These are phyloP conservation scores for Pseudocheirus occidentalis DNA, from an alignment of 2,797 vertebrate genomes.

Conservation along the genomic window DNA sequence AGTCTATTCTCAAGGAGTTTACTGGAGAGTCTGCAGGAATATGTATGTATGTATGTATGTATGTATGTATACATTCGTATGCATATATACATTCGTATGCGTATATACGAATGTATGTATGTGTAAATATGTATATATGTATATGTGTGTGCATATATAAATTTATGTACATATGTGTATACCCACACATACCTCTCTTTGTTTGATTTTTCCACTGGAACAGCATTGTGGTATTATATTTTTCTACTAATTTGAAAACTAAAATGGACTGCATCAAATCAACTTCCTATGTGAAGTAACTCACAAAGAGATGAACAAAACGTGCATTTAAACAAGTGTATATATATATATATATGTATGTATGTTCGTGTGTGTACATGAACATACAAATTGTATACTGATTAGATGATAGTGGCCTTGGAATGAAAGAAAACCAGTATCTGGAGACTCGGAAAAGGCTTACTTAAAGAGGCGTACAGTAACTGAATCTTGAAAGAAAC, in stretches of 20 bases:
- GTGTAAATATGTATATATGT: not conserved
- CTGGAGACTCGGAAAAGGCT: not conserved
- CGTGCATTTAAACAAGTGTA: not conserved
- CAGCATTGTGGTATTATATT: not conserved
- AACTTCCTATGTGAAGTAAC: not conserved
- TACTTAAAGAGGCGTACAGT: not conserved
- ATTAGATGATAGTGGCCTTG: not conserved
- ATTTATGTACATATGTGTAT: not conserved
- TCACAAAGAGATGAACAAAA: not conserved
- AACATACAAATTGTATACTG: not conserved
- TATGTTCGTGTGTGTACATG: not conserved
- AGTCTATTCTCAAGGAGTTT: not conserved
- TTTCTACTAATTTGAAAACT: not conserved
- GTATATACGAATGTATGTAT: too few species aligned
- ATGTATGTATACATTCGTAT: too few species aligned
- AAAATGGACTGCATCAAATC: not conserved
- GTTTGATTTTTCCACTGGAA: not conserved
- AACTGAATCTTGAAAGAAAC: not conserved
- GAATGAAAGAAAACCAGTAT: not conserved
- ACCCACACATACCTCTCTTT: not conserved
- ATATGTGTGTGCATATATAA: rapidly evolving
- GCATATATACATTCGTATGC: too few species aligned
- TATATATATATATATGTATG: not conserved
- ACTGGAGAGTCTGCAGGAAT: not conserved
- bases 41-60: too few species aligned